Evolutionary conservation across 2,113 vertebrate species (phyloP).

Genomic region (Sinocyclocheilus anophthalmus): DNA sequence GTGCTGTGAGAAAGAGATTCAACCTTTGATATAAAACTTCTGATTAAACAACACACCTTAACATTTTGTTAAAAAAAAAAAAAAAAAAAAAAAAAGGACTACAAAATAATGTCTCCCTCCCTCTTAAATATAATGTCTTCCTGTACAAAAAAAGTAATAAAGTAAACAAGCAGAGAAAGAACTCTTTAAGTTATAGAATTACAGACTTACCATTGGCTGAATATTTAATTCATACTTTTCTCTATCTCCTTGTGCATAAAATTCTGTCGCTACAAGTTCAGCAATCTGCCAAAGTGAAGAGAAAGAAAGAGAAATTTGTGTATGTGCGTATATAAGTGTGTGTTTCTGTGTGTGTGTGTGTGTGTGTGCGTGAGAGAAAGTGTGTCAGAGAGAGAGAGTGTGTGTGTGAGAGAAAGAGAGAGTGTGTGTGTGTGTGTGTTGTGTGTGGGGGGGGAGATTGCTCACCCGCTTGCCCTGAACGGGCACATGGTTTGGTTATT

Average conservation of each 20-base stretch:
- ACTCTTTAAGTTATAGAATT: constrained; percentile 62
- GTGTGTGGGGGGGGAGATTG: constrained; percentile 14
- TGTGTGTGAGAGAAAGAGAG: no score
- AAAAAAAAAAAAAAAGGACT: background rate
- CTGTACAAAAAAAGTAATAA: background rate
- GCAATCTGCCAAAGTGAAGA: constrained; percentile 77
- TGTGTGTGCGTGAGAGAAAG: no score
- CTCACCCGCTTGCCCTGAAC: constrained; percentile 87
- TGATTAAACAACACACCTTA: background rate
- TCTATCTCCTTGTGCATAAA: constrained; percentile 93
- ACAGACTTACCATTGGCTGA: constrained; percentile 87
- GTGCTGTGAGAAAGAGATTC: constrained; percentile 72
- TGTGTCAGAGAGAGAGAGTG: no score
- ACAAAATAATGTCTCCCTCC: background rate
- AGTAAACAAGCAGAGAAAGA: background rate
- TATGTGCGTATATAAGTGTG: background rate
- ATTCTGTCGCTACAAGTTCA: constrained; percentile 87
- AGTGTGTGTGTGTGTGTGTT: background rate
- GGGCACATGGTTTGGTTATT: constrained; percentile 91
- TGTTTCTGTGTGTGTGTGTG: background rate
- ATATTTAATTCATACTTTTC: constrained; percentile 89
- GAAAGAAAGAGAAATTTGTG: constrained; percentile 2
- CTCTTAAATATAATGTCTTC: background rate
- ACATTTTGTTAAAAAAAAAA: background rate
- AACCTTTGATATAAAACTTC: background rate